These are phyloP conservation scores for Drymodes brunneopygia DNA, from an alignment of 2,113 vertebrate genomes.

Conservation along the genomic window DNA sequence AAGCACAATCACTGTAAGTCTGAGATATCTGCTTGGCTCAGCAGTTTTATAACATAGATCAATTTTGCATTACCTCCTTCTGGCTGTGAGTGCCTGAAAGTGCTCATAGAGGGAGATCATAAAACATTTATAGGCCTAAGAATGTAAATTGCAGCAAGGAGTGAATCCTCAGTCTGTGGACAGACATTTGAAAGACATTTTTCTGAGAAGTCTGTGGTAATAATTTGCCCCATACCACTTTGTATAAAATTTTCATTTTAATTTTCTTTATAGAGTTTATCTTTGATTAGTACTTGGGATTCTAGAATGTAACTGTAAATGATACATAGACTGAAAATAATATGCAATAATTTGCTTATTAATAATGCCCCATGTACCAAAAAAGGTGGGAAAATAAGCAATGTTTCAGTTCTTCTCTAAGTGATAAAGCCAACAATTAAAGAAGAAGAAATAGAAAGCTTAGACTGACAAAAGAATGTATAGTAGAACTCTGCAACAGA, in stretches of 20 bases:
- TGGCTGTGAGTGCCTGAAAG: conserved; percentile 82
- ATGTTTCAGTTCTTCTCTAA: not conserved
- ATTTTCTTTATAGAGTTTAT: conserved; percentile 46
- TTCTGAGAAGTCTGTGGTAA: conserved; percentile 67
- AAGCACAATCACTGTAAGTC: conserved; percentile 79
- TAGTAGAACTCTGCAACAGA: not conserved
- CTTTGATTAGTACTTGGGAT: not conserved
- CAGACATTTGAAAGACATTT: conserved; percentile 69
- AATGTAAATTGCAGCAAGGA: conserved; percentile 80
- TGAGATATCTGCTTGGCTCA: conserved; percentile 80
- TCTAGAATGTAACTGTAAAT: not conserved
- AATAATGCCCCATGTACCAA: not conserved
- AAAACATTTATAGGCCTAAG: conserved; percentile 87
- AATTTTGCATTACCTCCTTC: conserved; percentile 90
- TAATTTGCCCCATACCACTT: conserved; percentile 61
- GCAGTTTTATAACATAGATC: conserved; percentile 90
- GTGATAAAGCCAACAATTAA: not conserved
- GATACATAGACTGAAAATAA: not conserved
- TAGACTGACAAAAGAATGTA: not conserved
- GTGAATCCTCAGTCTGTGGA: conserved; percentile 77
- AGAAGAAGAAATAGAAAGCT: not conserved
- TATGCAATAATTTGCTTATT: not conserved
- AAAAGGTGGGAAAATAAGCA: not conserved
- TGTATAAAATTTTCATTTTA: conserved; percentile 66
- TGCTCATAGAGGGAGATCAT: conserved; percentile 80